A percentile compares a stretch with the other conserved stretches of the same genome.
Conservation (phyloP, 1,140 invertebrate species). For the Drosophila orosa region DNA sequence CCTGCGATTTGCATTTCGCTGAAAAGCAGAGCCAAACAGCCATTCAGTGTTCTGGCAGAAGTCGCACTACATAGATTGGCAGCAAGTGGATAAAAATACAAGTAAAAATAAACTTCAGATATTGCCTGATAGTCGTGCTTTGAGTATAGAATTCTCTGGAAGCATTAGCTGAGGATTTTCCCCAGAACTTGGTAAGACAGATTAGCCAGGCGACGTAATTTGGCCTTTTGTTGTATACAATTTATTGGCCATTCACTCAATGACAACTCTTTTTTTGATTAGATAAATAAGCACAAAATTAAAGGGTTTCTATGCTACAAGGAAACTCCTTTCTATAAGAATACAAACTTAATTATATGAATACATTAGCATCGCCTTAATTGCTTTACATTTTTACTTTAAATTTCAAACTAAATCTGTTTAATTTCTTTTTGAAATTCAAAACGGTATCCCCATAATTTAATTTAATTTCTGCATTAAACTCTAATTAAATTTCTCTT, state of each 20-base stretch:
- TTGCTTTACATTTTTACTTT: too few species aligned
- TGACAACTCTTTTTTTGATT: too few species aligned
- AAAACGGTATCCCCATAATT: neutral
- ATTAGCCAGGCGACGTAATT: too few species aligned
- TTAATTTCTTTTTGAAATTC: neutral
- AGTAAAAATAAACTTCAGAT: too few species aligned
- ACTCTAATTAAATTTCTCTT: neutral
- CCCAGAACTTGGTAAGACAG: slow-evolving; percentile 5
- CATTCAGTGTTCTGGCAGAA: neutral
- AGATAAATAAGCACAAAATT: too few species aligned
- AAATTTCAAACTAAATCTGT: too few species aligned
- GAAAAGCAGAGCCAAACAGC: neutral
- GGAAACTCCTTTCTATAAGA: too few species aligned
- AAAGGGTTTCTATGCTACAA: too few species aligned
- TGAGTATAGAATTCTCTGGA: slow-evolving; percentile 21
- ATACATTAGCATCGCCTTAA: too few species aligned
- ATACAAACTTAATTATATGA: too few species aligned
- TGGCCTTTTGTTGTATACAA: too few species aligned
- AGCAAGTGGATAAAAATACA: neutral
- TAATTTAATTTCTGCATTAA: neutral
- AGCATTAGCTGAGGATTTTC: neutral
- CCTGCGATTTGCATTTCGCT: slow-evolving; percentile 20
- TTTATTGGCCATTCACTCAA: too few species aligned
- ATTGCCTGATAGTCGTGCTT: slow-evolving; percentile 8
- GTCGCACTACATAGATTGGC: neutral